A percentile compares a stretch with the other conserved stretches of the same genome.
phyloP scores from a whole-genome alignment of 2,888 invertebrate genomes.

The Drosophila leonis region DNA sequence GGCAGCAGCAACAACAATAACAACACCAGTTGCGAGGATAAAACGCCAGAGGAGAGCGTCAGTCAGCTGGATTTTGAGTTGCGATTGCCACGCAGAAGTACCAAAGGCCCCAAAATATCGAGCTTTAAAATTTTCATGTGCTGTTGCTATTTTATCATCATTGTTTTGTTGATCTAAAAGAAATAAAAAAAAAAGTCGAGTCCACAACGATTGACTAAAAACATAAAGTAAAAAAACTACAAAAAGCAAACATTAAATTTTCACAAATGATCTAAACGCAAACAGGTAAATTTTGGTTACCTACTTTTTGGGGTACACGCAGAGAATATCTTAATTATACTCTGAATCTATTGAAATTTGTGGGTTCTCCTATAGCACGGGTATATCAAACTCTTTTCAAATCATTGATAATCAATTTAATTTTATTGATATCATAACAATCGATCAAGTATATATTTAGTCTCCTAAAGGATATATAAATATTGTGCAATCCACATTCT shows the following conservation, averaged over 20 bases:
- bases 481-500: too few relatives aligned
- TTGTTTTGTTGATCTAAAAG: constrained; percentile 59
- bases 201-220: neutral
- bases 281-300: constrained; percentile 54
- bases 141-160: constrained; percentile 73
- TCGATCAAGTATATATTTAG: too few relatives aligned
- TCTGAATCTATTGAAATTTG: neutral
- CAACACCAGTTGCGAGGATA: constrained; percentile 23
- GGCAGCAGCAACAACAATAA: constrained; percentile 29
- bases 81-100: constrained; percentile 57
- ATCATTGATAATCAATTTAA: too few relatives aligned
- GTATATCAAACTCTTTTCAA: too few relatives aligned
- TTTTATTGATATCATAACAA: too few relatives aligned
- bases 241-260: neutral
- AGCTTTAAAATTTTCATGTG: constrained; percentile 73
- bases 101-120: constrained; percentile 50
- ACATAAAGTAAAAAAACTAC: neutral
- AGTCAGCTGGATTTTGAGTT: constrained; percentile 52
- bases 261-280: constrained; percentile 12
- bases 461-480: too few relatives aligned
- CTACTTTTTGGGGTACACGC: constrained; percentile 8
- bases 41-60: constrained; percentile 39
- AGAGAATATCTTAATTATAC: neutral
- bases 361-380: too few relatives aligned
- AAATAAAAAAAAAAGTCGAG: neutral